These are phyloP conservation scores for Hyppa rectilinea DNA, from an alignment of 2,888 invertebrate genomes.

Conservation along the genomic window DNA sequence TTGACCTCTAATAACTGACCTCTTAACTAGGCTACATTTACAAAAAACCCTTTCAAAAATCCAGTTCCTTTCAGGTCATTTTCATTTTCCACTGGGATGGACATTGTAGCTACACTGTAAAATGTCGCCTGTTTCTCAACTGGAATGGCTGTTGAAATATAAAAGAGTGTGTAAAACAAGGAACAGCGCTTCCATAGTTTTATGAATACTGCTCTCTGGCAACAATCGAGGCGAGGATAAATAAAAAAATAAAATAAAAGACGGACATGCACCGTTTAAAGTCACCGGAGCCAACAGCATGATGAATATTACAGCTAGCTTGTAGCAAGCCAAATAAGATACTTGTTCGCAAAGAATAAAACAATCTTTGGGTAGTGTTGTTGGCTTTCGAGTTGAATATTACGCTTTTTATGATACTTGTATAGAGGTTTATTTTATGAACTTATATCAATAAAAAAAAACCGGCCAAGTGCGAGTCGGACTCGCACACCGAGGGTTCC, in stretches of 20 bases:
- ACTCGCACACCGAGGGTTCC: too few species aligned
- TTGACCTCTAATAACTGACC: not conserved
- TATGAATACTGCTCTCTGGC: constrained; percentile 84
- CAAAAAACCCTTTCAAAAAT: constrained; percentile 6
- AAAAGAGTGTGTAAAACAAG: constrained; percentile 86
- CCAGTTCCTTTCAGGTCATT: constrained; percentile 56
- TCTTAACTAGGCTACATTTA: not conserved
- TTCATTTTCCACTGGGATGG: constrained; percentile 65
- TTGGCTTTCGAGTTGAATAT: constrained; percentile 70
- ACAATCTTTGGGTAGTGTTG: constrained; percentile 72
- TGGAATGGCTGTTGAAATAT: constrained; percentile 82
- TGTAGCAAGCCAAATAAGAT: constrained; percentile 79
- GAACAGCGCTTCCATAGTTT: constrained; percentile 81
- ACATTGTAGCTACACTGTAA: constrained; percentile 68
- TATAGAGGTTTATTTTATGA: too few species aligned
- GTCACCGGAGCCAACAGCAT: constrained; percentile 84
- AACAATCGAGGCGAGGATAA: constrained; percentile 86
- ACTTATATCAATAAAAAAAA: too few species aligned
- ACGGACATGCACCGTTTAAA: constrained; percentile 86
- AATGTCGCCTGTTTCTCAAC: constrained; percentile 73
- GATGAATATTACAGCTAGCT: constrained; percentile 87
- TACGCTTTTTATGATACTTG: constrained; percentile 76
- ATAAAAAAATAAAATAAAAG: constrained; percentile 77
- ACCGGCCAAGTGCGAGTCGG: too few species aligned
- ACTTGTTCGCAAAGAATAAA: constrained; percentile 73